Evolutionary conservation across 2,113 vertebrate genomes (phyloP).

Genomic region (Noturus placidus): DNA sequence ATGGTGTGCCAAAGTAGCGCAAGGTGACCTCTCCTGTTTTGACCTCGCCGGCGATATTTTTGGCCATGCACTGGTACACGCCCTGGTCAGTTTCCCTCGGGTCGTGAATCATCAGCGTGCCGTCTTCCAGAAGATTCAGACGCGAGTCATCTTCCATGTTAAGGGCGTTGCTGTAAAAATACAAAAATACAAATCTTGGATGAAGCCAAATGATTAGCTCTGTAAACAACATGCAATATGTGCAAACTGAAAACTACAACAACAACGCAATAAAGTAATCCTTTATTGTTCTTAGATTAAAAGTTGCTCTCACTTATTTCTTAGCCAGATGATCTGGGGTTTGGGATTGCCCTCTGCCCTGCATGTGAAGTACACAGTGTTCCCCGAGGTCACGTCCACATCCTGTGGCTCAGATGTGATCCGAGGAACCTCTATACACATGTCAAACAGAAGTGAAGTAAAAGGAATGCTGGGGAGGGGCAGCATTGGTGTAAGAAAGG

Average conservation of each 20-base stretch:
- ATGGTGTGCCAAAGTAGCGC: constrained; percentile 89
- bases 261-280: no score
- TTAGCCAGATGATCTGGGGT: constrained; percentile 98
- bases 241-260: not conserved
- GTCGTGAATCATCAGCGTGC: constrained; percentile 95
- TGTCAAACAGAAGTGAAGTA: constrained; percentile 45
- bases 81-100: constrained; percentile 94
- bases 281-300: not conserved
- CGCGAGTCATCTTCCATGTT: constrained; percentile 94
- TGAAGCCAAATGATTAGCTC: not conserved
- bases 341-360: constrained; percentile 97
- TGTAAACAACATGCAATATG: not conserved
- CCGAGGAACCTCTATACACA: constrained; percentile 85
- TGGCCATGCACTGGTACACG: constrained; percentile 97
- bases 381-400: constrained; percentile 92
- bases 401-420: constrained; percentile 97
- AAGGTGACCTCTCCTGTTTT: constrained; percentile 95
- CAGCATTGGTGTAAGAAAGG: constrained; percentile 35
- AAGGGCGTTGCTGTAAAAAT: constrained; percentile 79
- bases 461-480: constrained; percentile 51
- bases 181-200: not conserved
- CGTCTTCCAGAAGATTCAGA: constrained; percentile 92
- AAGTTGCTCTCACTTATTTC: constrained; percentile 86
- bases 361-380: constrained; percentile 98
- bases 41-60: constrained; percentile 93